These are phyloP conservation scores for Oryctolagus cuniculus DNA, from an alignment of 2,113 vertebrate genomes.

Conservation along the genomic window DNA sequence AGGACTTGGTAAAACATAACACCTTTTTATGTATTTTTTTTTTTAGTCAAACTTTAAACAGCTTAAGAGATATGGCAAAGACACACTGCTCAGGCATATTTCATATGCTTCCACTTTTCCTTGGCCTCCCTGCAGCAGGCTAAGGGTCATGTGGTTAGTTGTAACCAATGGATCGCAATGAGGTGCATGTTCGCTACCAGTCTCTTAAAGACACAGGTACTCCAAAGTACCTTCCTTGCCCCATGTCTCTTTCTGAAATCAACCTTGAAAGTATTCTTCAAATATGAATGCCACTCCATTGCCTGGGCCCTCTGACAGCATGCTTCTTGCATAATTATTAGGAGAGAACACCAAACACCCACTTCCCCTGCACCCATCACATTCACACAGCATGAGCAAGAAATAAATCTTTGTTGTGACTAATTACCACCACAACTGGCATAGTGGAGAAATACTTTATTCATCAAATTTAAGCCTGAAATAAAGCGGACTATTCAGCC, in stretches of 20 bases:
- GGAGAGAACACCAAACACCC: neutral
- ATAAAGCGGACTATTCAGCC: neutral
- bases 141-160: neutral
- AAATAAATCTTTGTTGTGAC: neutral
- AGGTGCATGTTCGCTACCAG: no score
- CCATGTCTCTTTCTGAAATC: neutral
- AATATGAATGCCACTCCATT: accelerated
- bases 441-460: neutral
- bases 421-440: neutral
- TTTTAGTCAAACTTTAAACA: neutral
- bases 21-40: neutral
- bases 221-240: neutral
- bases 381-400: neutral
- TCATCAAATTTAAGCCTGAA: neutral
- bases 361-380: accelerated
- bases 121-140: no score
- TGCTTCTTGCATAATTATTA: neutral
- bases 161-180: accelerated
- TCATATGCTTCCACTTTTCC: accelerated
- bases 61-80: neutral
- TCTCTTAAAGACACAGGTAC: neutral
- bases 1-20: neutral
- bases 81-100: neutral
- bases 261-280: neutral
- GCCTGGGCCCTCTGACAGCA: neutral